Evolutionary conservation across 2,797 vertebrate species (phyloP).

Genomic region (Falco rusticolus): DNA sequence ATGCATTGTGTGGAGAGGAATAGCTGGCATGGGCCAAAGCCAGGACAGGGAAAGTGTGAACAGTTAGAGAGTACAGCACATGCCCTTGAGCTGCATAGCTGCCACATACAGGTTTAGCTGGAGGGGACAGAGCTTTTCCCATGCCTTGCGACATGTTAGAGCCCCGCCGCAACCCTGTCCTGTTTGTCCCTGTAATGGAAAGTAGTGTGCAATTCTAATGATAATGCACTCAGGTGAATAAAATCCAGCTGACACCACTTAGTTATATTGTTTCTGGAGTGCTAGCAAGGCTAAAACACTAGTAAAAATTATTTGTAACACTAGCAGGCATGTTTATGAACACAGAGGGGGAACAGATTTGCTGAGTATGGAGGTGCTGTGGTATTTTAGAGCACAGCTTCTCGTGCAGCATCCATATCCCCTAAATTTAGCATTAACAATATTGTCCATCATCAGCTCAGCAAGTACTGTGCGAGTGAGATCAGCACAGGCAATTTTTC

Average conservation of each 20-base stretch:
- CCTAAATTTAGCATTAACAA: not conserved
- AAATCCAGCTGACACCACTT: constrained; percentile 33
- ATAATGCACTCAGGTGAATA: constrained; percentile 10
- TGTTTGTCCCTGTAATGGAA: not conserved
- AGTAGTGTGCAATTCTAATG: not conserved
- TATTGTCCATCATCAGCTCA: not conserved
- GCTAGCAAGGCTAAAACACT: constrained; percentile 3
- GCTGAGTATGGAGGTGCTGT: not conserved
- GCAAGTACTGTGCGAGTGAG: not conserved
- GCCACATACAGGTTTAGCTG: not conserved
- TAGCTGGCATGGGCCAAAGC: not conserved
- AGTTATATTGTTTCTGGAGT: not conserved
- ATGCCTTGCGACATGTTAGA: not conserved
- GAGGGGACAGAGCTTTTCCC: not conserved
- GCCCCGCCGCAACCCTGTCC: not conserved
- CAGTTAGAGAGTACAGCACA: not conserved
- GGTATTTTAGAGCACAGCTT: not conserved
- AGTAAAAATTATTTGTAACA: constrained; percentile 34
- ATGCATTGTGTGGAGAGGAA: not conserved
- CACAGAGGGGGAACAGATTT: not conserved
- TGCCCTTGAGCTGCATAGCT: not conserved
- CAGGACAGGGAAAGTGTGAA: not conserved
- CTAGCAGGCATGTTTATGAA: constrained; percentile 4
- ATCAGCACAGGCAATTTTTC: constrained; percentile 1
- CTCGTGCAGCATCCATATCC: not conserved